Percentiles rank a stretch among this genome's conserved stretches.
phyloP scores from a whole-genome alignment of 2,797 vertebrate genomes.

The Echiichthys vipera region DNA sequence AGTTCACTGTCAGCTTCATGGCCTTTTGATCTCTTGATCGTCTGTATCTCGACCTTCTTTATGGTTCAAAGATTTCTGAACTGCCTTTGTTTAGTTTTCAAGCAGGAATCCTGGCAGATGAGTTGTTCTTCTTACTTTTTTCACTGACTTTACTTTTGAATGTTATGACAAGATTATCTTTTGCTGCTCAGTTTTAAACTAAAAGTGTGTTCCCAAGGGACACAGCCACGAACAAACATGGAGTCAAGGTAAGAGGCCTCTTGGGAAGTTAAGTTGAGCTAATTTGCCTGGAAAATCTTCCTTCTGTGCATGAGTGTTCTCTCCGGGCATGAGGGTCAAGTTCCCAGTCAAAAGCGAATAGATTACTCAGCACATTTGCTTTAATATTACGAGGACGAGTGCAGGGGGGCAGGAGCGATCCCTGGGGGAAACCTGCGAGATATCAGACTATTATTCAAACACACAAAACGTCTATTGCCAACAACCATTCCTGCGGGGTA shows the following conservation, averaged over 20 bases:
- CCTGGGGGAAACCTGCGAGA: constrained; percentile 48
- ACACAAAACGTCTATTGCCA: constrained; percentile 21
- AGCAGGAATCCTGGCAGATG: not conserved
- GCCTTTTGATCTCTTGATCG: constrained; percentile 21
- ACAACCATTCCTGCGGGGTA: constrained; percentile 29
- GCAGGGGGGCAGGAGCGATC: constrained; percentile 28
- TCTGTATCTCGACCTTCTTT: not conserved
- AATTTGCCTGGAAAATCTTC: constrained; percentile 51
- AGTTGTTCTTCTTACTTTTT: not conserved
- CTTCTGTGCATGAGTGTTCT: constrained; percentile 31
- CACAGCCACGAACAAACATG: not conserved
- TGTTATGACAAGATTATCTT: constrained; percentile 1
- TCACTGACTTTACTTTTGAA: constrained; percentile 8
- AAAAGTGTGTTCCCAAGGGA: not conserved
- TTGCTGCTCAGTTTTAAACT: constrained; percentile 19
- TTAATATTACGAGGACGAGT: constrained; percentile 45
- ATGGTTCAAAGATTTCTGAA: constrained; percentile 14
- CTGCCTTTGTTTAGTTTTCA: not conserved
- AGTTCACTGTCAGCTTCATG: constrained; percentile 19
- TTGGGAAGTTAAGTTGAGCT: constrained; percentile 31
- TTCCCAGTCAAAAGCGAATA: constrained; percentile 36
- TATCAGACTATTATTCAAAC: constrained; percentile 63
- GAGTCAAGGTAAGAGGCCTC: constrained; percentile 8
- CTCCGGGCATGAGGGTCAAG: constrained; percentile 21
- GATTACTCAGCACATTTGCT: constrained; percentile 63